These are phyloP conservation scores for Gila orcuttii DNA, from an alignment of 2,113 vertebrate genomes.

Conservation along the genomic window DNA sequence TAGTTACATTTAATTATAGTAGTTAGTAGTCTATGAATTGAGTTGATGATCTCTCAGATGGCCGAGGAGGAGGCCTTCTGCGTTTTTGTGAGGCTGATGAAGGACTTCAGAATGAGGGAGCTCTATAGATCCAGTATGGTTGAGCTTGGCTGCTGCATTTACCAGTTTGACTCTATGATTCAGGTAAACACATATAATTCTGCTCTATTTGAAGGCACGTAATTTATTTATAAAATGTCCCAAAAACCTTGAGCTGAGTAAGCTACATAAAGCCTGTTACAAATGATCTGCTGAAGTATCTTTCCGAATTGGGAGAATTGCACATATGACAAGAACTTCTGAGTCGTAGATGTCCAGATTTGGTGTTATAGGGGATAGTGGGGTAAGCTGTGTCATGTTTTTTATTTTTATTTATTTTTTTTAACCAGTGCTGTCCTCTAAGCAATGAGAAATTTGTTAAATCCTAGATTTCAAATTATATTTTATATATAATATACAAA, in stretches of 20 bases:
- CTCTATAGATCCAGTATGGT: slow-evolving; percentile 97
- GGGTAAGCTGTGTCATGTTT: not conserved
- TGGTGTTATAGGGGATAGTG: not conserved
- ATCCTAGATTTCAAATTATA: not conserved
- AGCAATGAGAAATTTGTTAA: not conserved
- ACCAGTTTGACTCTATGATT: slow-evolving; percentile 97
- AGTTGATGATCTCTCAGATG: slow-evolving; percentile 78
- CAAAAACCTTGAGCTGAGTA: not conserved
- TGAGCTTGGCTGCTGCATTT: slow-evolving; percentile 96
- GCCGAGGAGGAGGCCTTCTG: slow-evolving; percentile 97
- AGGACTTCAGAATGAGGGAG: slow-evolving; percentile 94
- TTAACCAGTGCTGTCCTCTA: not conserved
- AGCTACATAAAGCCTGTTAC: not conserved
- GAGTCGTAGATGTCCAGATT: not conserved
- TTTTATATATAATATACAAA: not conserved
- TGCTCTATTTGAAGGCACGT: not conserved
- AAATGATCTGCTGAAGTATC: not conserved
- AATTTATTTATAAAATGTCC: not conserved
- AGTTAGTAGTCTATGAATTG: not conserved
- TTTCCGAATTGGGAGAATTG: not conserved
- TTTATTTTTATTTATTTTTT: not conserved
- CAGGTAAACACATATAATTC: slow-evolving; percentile 78
- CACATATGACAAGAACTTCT: not conserved
- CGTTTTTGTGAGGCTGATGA: slow-evolving; percentile 98
- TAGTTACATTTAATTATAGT: not conserved